A percentile compares a stretch with the other conserved stretches of the same genome.
phyloP scores from a whole-genome alignment of 1,140 invertebrate species.

The Zeugodacus cucurbitae region DNA sequence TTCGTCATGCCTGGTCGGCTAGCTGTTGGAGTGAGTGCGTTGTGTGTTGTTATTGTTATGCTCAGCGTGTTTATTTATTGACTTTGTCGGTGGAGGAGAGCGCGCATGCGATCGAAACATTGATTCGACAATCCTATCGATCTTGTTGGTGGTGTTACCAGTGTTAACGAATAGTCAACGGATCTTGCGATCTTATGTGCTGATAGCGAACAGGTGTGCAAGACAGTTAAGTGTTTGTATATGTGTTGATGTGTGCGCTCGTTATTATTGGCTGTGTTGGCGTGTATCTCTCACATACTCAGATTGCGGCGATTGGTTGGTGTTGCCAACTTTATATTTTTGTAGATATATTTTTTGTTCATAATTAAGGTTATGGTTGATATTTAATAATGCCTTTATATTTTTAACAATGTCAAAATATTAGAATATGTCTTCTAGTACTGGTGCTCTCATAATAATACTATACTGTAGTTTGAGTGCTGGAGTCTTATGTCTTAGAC shows the following conservation, averaged over 20 bases:
- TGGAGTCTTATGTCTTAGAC: too few relatives aligned
- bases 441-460: too few relatives aligned
- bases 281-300: neutral
- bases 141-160: neutral
- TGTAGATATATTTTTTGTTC: too few relatives aligned
- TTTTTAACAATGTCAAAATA: too few relatives aligned
- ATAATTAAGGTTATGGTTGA: too few relatives aligned
- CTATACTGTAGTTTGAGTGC: too few relatives aligned
- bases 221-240: neutral
- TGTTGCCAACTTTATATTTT: too few relatives aligned
- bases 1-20: neutral
- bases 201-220: neutral
- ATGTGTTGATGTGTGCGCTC: neutral
- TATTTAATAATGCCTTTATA: too few relatives aligned
- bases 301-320: too few relatives aligned
- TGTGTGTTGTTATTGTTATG: neutral
- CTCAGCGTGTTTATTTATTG: neutral
- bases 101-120: neutral
- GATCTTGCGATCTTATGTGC: neutral
- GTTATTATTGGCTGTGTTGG: constrained; percentile 2
- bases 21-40: neutral
- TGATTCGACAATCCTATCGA: neutral
- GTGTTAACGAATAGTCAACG: neutral
- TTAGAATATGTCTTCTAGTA: too few relatives aligned
- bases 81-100: neutral